phyloP scores from a whole-genome alignment of 2,888 invertebrate species.

The Acanthosepion lycidas region DNA sequence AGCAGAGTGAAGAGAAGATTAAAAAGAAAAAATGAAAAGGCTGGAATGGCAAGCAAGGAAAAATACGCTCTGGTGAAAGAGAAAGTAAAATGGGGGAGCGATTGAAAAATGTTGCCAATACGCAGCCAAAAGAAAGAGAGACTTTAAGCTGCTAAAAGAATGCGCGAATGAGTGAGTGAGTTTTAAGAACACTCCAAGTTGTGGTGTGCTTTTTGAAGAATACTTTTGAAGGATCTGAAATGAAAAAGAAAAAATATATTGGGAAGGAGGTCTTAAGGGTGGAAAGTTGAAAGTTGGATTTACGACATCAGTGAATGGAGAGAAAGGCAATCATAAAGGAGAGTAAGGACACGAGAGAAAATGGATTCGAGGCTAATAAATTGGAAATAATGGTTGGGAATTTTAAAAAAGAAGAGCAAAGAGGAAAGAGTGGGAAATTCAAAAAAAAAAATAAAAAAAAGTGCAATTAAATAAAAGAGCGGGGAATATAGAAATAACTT shows the following conservation, averaged over 20 bases:
- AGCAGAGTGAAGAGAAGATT: not conserved
- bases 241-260: not conserved
- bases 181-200: not conserved
- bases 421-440: not conserved
- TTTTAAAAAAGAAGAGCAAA: not conserved
- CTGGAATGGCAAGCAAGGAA: not conserved
- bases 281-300: not conserved
- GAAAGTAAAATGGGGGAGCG: not conserved
- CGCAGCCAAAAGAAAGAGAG: not conserved
- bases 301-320: not conserved
- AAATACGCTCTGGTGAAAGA: slow-evolving; percentile 2
- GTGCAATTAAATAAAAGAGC: too few relatives aligned
- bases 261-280: not conserved
- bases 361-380: not conserved
- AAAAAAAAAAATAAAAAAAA: too few relatives aligned
- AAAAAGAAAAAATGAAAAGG: not conserved
- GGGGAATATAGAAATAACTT: not conserved
- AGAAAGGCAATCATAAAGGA: not conserved
- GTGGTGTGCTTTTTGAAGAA: not conserved
- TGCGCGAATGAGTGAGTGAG: not conserved
- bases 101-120: not conserved
- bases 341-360: not conserved
- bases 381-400: not conserved
- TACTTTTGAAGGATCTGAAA: not conserved
- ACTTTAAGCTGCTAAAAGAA: not conserved